Evolutionary conservation across 2,797 vertebrate species (phyloP), one percentile per base, ranked within the genome.

Genomic region (Sebastes vulpes): DNA sequence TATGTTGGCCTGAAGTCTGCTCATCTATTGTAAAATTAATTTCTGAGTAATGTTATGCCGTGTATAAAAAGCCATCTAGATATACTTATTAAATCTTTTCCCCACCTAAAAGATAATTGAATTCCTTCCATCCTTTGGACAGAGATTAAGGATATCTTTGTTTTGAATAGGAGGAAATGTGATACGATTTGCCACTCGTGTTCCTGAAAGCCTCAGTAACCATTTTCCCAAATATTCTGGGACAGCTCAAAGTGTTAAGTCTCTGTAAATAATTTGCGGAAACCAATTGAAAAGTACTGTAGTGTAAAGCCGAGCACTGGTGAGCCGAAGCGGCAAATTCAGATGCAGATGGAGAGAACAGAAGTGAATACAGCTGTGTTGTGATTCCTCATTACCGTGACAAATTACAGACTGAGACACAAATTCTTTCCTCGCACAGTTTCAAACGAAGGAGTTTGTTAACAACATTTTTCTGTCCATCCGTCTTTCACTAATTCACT

Each of bases 351-450:
- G 80, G 80, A 59, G 80, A 68, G 32, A 82, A 38, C 80, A 84
- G 75, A 77, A 54, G 82, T 61, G 63, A 67, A 72, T 64, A 6
- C 77, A 79, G 84, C 79, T 78, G 86, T 65, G 72, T 59, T 77
- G 52, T 57, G 54, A 79, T 59, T 79, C 64, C 56, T 75, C 53
- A 21, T 21, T 52, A 77, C 64, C 26, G 67, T 70, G 80, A 84
- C 26, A 66, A 84, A 85, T 81, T 70, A 76, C 38, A 65, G 35
- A 59, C 42, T 4, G 50, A 77, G 23, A 53, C 38, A 50, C 53
- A 20, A 65, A 71, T 73, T 60, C 31, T 72, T 52, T 25, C 42
- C 68, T 38, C 48, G 10, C 38, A 7, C 50, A 14, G 28, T 28
- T 52, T 69, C 46, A 68, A 76, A 70, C 48, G 25, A 72, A 25